Percentiles rank a stretch among this genome's conserved stretches.
Conservation (phyloP, 2,113 vertebrate genomes). For the Syngnathus floridae region DNA sequence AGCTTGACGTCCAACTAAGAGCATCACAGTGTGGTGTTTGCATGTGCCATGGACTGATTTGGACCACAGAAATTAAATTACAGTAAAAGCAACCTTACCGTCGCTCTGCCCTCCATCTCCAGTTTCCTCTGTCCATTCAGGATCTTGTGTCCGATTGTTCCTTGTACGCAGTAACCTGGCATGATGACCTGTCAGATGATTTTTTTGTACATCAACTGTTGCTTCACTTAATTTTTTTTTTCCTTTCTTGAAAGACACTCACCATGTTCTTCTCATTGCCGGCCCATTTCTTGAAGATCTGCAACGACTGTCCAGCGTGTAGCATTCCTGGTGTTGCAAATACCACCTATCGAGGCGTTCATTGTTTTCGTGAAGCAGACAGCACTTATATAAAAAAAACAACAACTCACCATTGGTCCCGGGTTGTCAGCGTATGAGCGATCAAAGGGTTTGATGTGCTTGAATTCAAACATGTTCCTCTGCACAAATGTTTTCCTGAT, state of each 20-base stretch:
- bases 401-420: constrained; percentile 82
- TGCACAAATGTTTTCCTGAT: constrained; percentile 97
- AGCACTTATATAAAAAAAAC: background rate
- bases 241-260: constrained; percentile 23
- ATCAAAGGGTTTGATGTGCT: constrained; percentile 96
- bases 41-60: no score
- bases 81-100: constrained; percentile 63
- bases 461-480: constrained; percentile 99
- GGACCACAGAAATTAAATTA: background rate
- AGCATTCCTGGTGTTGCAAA: constrained; percentile 98
- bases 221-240: background rate
- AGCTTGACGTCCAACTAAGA: constrained; percentile 90
- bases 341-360: constrained; percentile 74
- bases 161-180: constrained; percentile 96
- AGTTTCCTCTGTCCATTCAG: constrained; percentile 92
- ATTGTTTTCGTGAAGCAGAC: background rate
- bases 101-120: constrained; percentile 92
- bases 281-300: constrained; percentile 98
- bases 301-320: constrained; percentile 91
- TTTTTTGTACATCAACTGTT: background rate
- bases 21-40: constrained; percentile 2
- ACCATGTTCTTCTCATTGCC: constrained; percentile 99
- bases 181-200: constrained; percentile 66
- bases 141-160: constrained; percentile 95
- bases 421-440: constrained; percentile 91